phyloP scores from a whole-genome alignment of 2,797 vertebrate genomes.

The Phoebastria nigripes region DNA sequence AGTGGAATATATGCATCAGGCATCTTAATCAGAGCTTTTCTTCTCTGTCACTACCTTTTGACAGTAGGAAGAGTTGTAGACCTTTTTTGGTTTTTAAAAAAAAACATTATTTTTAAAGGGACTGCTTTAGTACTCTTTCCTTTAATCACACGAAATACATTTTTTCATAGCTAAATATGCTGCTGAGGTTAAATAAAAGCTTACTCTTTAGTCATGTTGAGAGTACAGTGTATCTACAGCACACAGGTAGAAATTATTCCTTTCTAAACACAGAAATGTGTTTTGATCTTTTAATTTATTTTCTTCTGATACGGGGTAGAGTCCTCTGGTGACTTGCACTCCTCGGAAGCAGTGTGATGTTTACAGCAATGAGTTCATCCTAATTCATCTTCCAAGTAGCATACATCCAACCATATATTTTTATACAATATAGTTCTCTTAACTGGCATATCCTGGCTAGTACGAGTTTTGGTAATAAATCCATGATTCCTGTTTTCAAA shows the following conservation, averaged over 20 bases:
- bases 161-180: not conserved
- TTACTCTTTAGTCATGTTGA: not conserved
- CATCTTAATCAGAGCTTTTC: not conserved
- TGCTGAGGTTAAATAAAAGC: not conserved
- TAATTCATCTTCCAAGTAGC: not conserved
- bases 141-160: not conserved
- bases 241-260: not conserved
- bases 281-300: not conserved
- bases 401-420: not conserved
- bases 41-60: not conserved
- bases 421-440: not conserved
- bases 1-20: not conserved
- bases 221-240: not conserved
- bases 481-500: not conserved
- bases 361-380: not conserved
- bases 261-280: not conserved
- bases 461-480: not conserved
- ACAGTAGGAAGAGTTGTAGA: not conserved
- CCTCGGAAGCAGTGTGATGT: not conserved
- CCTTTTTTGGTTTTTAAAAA: not conserved
- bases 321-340: not conserved
- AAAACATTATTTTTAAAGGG: fast-evolving
- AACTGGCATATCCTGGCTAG: not conserved
- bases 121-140: not conserved
- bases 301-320: not conserved